Percentiles rank a stretch among this genome's conserved stretches.
Evolutionary conservation across 2,797 vertebrate species (phyloP).

Genomic region (Botia kubotai): DNA sequence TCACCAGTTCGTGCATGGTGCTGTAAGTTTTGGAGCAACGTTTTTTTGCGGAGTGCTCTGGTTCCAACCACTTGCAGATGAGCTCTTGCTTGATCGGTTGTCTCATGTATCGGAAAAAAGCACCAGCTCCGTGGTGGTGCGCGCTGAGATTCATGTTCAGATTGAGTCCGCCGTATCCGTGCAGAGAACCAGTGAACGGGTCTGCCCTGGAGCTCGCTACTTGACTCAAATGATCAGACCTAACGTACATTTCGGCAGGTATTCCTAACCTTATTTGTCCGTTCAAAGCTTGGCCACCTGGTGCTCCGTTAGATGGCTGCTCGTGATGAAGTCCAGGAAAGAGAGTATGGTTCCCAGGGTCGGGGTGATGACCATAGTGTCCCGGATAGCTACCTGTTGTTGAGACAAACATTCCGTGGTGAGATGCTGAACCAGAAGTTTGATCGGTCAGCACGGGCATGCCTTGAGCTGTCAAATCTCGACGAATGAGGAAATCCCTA

Average conservation of each 20-base stretch:
- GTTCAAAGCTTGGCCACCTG: constrained; percentile 91
- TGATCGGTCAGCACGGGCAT: constrained; percentile 88
- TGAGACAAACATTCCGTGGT: constrained; percentile 97
- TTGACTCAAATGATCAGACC: constrained; percentile 94
- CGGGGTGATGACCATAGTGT: constrained; percentile 90
- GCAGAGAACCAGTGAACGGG: constrained; percentile 89
- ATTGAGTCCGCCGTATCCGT: constrained; percentile 91
- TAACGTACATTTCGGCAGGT: constrained; percentile 97
- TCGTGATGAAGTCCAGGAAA: constrained; percentile 94
- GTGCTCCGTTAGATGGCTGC: constrained; percentile 89
- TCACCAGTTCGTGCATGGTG: constrained; percentile 97
- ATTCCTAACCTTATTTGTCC: constrained; percentile 98
- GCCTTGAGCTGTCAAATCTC: constrained; percentile 89
- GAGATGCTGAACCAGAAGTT: constrained; percentile 87
- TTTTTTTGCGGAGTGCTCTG: constrained; percentile 86
- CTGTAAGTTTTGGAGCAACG: constrained; percentile 96
- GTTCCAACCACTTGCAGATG: constrained; percentile 96
- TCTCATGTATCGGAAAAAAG: constrained; percentile 97
- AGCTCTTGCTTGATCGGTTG: constrained; percentile 98
- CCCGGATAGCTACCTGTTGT: constrained; percentile 99
- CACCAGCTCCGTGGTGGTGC: constrained; percentile 87
- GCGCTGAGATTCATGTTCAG: constrained; percentile 92
- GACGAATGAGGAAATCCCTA: constrained; percentile 89
- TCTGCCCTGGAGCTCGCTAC: constrained; percentile 93
- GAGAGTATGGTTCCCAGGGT: constrained; percentile 89